Evolutionary conservation across 2,888 invertebrate species (phyloP), one percentile per base, ranked within the genome.

Genomic region (Drosophila siamana): DNA sequence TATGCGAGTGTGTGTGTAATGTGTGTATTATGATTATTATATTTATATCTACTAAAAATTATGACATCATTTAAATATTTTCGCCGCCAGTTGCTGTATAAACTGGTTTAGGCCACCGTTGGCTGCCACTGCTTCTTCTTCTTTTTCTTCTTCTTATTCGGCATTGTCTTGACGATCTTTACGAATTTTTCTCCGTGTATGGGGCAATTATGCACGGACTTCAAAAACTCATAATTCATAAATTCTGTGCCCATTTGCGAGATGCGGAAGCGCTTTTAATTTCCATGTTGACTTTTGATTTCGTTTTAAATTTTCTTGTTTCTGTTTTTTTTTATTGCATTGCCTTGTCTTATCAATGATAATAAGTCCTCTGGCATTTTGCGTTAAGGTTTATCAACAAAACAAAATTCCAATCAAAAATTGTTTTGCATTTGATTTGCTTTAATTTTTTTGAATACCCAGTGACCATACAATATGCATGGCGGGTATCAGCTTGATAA

Each of bases 61-160:
- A 88, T 86, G 85, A 86, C 85, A 86, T 86, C 88, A 86, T 88
- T 86, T 88, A 88, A 86, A 86, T 88, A 82, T 84, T 84, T 88
- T 84, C 80, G 88, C 86, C 72, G 64, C 63, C 69, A 67, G 77
- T 79, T 64, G 72, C 57, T 68, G 67, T 87, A 51, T 67, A 84
- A 84, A 84, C 83, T 82, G 83, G 83, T 84, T 84, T 85, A 87
- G 69, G 74, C 84, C 78, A 83, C 65, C 28, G 71, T 63, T 65
- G 47, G 50, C 40, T 46, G 60, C 40, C 8, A 11, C 47, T 9
- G 9, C 28, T 19, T 13, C 51, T 50, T 54, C 38, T 48, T 59
- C 43, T 51, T 63, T 28, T 46, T 48, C 52, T 54, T 64, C 51
- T 38, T 30, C 51, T 63, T 57, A 48, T 8, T 56, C 40, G 50